These are phyloP conservation scores for Otus sunia DNA, from an alignment of 2,113 vertebrate species.

Conservation along the genomic window DNA sequence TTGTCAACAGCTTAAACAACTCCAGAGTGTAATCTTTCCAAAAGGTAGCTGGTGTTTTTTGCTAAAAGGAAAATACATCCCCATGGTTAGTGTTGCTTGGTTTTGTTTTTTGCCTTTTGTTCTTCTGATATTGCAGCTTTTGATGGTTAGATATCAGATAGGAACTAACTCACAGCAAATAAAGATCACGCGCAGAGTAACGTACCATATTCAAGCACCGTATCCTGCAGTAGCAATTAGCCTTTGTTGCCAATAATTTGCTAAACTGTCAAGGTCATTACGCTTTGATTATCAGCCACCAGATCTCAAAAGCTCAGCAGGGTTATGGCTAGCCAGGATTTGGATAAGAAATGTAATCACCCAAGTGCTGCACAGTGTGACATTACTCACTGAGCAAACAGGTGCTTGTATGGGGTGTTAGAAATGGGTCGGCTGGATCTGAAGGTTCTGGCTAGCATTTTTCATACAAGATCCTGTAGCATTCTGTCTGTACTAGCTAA, in stretches of 20 bases:
- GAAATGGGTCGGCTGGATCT: neutral
- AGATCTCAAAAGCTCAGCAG: neutral
- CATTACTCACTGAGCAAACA: neutral
- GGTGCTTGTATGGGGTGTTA: neutral
- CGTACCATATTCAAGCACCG: neutral
- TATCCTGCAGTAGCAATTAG: neutral
- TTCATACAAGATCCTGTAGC: too few relatives aligned
- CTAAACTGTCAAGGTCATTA: neutral
- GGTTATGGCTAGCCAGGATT: neutral
- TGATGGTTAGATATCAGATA: neutral
- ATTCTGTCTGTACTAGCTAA: neutral
- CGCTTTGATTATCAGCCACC: neutral
- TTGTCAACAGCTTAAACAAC: neutral
- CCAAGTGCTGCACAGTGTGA: neutral
- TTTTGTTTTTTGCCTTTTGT: neutral
- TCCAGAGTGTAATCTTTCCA: neutral
- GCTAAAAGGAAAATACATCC: neutral
- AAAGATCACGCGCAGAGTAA: fast-evolving
- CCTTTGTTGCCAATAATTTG: neutral
- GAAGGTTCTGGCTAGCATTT: neutral
- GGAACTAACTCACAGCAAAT: neutral
- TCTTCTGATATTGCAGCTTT: neutral
- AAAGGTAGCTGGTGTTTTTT: neutral
- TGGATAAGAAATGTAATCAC: neutral
- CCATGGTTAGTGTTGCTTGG: fast-evolving